Base-by-base conservation (phyloP, 2,888 invertebrate species). In the Arctia plantaginis region DNA sequence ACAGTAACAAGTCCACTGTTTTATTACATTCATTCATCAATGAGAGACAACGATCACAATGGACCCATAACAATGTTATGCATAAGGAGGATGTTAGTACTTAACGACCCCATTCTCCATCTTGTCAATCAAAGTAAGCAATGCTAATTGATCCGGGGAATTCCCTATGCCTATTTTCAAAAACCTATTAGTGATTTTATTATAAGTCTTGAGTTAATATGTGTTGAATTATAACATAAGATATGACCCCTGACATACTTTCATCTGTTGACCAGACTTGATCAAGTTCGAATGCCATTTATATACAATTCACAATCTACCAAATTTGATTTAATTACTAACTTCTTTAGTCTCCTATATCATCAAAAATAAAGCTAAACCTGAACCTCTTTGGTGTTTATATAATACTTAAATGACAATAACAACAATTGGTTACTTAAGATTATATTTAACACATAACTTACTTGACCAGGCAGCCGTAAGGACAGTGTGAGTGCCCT, bases 401-500 rank as follows among this genome's bases (percentile, higher is more conserved):
- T 55, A 3, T 55, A 55, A 55, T 55, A 55, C 51, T 55, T 23
- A 55, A n/a, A 55, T 55, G n/a, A 55, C 51, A n/a, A 35, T 39
- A 41, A 20, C n/a, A 3, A 69, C 27, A 30, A 71, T 69, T 15
- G 27, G 66, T 41, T 62, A 69, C 33, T 74, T 69, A 73, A 47
- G 55, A 72, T 68, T 73, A n/a, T n/a, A 77, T 80, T 75, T 66
- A 77, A 74, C 76, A 76, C 76, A 69, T 73, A 68, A 75, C 70
- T 73, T 77, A 77, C 76, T 84, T 82, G 82, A 85, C 86, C 85
- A 82, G 87, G 85, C 51, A 82, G 86, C 62, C 93, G 95, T 47
- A 96, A 96, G 79, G 95, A 96, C 81, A 94, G 93, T 79, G 88
- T 93, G 13, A 92, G 90, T 55, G 92, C 93, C 3, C 86, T 93